Evolutionary conservation across 2,888 invertebrate genomes (phyloP), one percentile per base, ranked within the genome.

Genomic region (Pachydiplax longipennis): DNA sequence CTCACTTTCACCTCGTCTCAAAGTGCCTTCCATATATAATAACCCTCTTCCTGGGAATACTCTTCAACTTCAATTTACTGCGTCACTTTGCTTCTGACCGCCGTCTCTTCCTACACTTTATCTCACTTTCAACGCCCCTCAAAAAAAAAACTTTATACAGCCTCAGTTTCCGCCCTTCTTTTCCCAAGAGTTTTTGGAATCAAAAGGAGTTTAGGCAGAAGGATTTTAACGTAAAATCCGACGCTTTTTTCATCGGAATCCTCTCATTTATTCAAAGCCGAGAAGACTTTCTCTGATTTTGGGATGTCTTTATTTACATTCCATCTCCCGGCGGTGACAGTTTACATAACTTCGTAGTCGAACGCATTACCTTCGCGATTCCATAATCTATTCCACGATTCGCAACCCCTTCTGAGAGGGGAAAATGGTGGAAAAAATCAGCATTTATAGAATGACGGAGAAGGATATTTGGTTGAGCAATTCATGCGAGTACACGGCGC

Each of bases 1-100:
- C 61, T 61, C 87, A 37, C 58, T 87, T 61, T 61, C 87, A 37
- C 58, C 58, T 58, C 58, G 31, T 18, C 58, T 58, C 87, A 87
- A 87, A 87, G 37, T 61, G 58, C 58, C 87, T 18, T 87, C 37
- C 87, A 61, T 87, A 87, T 87, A 87, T 87, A 87, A 87, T 87
- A 87, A 87, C 58, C 87, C 61, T 35, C 61, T 31, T 87, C 61
- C 58, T 87, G n/a, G 35, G 58, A 61, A 58, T 61, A 35, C 31
- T 53, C 53, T 53, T 53, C 53, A 53, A 53, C 53, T 53, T 53
- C 53, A 53, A 53, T 25, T 31, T 31, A 13, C 31, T 73, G 25
- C 25, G 3, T 31, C 73, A 25, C 13, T 31, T 73, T 73, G 25
- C 73, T 12, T 22, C 53, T 31, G 10, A 22, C 12, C 87, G n/a